Percentiles rank a stretch among this genome's conserved stretches.
Conservation (phyloP, 2,888 invertebrate species). For the Stomorhina lunata region DNA sequence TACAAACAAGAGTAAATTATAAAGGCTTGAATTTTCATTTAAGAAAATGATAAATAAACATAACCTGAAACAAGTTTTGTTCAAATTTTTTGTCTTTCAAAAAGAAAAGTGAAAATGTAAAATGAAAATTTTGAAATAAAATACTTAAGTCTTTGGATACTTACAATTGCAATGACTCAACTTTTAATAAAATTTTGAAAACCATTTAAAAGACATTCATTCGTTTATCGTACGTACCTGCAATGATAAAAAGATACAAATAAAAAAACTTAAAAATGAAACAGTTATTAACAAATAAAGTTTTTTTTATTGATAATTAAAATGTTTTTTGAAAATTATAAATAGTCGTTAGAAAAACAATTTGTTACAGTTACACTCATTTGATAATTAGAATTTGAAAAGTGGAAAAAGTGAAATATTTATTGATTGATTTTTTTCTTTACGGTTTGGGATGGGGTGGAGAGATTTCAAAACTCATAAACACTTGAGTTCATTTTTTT, state of each 20-base stretch:
- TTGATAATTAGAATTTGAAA: not conserved
- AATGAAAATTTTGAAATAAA: constrained; percentile 12
- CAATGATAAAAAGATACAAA: constrained; percentile 40
- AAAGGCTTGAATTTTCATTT: not conserved
- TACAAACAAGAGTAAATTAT: not conserved
- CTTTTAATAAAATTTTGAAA: not conserved
- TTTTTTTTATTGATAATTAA: not conserved
- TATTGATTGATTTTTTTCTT: constrained; percentile 23
- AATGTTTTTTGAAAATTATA: not conserved
- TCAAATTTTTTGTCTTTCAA: constrained; percentile 14
- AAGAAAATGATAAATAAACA: too few species aligned
- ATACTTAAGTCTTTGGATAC: constrained; percentile 6
- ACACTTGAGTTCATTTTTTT: constrained; percentile 13
- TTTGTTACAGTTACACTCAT: constrained; percentile 25
- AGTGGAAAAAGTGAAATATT: not conserved
- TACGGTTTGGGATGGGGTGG: not conserved
- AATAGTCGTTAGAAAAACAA: not conserved
- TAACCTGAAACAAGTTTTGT: constrained; percentile 57
- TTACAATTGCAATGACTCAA: constrained; percentile 33
- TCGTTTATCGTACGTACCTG: too few species aligned
- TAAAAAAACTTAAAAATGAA: too few species aligned
- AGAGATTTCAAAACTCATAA: not conserved
- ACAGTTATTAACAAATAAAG: constrained; percentile 20
- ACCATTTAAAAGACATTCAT: not conserved
- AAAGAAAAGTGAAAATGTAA: constrained; percentile 61